Conservation (phyloP, 2,797 vertebrate genomes). For the Cossypha niveicapilla region DNA sequence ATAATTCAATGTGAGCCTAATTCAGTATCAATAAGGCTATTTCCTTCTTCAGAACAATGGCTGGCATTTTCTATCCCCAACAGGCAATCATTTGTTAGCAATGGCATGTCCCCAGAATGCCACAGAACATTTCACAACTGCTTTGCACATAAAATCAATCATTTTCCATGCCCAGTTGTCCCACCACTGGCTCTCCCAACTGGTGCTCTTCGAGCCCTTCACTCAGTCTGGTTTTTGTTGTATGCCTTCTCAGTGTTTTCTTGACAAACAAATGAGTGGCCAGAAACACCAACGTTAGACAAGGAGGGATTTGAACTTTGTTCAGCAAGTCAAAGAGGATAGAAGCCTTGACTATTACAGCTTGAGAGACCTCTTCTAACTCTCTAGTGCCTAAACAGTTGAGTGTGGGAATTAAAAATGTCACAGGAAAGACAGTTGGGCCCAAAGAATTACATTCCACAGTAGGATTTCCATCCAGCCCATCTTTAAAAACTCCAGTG, state of each 20-base stretch:
- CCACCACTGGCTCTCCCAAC: slow-evolving; percentile 17
- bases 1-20: slow-evolving; percentile 52
- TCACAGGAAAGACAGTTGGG: background rate
- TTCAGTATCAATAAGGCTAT: slow-evolving; percentile 63
- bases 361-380: background rate
- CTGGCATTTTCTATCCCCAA: slow-evolving; percentile 62
- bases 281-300: background rate
- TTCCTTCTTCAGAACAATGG: slow-evolving; percentile 66
- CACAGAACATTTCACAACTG: slow-evolving; percentile 63
- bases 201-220: background rate
- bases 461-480: background rate
- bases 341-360: background rate
- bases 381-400: background rate
- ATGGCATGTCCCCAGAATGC: slow-evolving; percentile 59
- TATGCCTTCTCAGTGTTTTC: slow-evolving; percentile 5
- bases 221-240: slow-evolving; percentile 11
- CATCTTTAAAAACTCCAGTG: background rate
- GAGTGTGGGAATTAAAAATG: background rate
- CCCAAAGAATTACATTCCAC: background rate
- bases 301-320: background rate
- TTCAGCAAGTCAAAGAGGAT: background rate
- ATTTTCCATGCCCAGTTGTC: slow-evolving; percentile 38
- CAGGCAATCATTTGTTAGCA: slow-evolving; percentile 56
- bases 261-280: slow-evolving; percentile 26
- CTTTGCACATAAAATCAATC: slow-evolving; percentile 57